Percentiles rank a stretch among this genome's conserved stretches.
Conservation (phyloP, 2,888 invertebrate species). For the Gandaritis pyraliata region DNA sequence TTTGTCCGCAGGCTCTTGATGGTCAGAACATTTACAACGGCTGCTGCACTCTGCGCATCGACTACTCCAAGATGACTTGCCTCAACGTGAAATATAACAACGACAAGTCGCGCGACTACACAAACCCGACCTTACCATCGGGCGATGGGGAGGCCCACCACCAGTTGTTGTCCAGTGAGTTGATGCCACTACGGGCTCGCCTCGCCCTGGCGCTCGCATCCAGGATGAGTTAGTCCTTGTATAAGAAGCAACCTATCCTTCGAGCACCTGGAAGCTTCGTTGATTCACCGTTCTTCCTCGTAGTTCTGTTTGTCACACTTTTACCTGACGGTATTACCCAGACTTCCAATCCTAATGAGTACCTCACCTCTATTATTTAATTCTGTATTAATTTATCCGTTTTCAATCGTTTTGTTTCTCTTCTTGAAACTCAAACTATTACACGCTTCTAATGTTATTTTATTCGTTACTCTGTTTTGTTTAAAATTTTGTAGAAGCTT, state of each 20-base stretch:
- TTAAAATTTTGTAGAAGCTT: not conserved
- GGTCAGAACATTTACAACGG: slow-evolving; percentile 99
- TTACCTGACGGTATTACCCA: slow-evolving; percentile 22
- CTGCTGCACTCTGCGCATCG: slow-evolving; percentile 99
- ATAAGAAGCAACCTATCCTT: slow-evolving; percentile 62
- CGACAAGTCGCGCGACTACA: slow-evolving; percentile 99
- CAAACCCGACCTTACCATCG: slow-evolving; percentile 98
- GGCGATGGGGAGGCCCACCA: slow-evolving; percentile 90
- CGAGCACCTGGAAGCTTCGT: slow-evolving; percentile 74
- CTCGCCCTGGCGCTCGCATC: slow-evolving; percentile 81
- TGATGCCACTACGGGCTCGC: slow-evolving; percentile 83
- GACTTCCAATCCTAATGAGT: slow-evolving; percentile 17
- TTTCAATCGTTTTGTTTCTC: not conserved
- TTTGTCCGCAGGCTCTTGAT: slow-evolving; percentile 91
- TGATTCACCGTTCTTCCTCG: slow-evolving; percentile 41
- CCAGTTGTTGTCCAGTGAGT: slow-evolving; percentile 87
- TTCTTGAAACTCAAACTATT: not conserved
- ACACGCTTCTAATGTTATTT: slow-evolving; percentile 13
- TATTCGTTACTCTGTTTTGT: not conserved
- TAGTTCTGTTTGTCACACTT: slow-evolving; percentile 29
- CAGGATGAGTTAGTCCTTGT: slow-evolving; percentile 86
- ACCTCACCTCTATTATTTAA: slow-evolving; percentile 11
- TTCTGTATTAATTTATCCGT: slow-evolving; percentile 8
- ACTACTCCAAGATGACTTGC: slow-evolving; percentile 99
- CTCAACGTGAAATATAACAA: slow-evolving; percentile 99